Evolutionary conservation across 2,888 invertebrate species (phyloP).

Genomic region (Platynereis dumerilii): DNA sequence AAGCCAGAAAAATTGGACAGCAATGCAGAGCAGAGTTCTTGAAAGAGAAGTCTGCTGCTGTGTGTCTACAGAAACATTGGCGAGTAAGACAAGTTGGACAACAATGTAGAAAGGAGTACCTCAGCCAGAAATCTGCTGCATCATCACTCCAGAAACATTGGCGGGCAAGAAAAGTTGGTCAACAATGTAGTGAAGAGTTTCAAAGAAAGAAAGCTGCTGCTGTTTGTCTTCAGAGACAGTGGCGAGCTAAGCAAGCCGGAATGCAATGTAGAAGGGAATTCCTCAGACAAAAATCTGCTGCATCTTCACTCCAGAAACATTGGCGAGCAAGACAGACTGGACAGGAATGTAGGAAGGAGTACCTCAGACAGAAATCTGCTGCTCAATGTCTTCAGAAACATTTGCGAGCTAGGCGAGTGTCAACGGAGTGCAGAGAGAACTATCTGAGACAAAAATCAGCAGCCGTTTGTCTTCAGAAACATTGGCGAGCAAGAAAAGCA

Average conservation of each 20-base stretch:
- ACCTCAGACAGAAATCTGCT: slow-evolving; percentile 12
- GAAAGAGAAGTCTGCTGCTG: slow-evolving; percentile 26
- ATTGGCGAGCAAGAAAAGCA: slow-evolving; percentile 1
- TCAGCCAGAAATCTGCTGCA: slow-evolving; percentile 34
- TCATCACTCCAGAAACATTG: slow-evolving; percentile 40
- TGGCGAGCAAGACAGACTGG: not conserved
- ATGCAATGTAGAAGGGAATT: not conserved
- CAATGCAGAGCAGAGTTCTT: not conserved
- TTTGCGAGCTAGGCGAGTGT: slow-evolving; percentile 21
- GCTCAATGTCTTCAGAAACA: slow-evolving; percentile 37
- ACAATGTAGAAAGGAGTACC: not conserved
- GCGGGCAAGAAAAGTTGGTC: slow-evolving; percentile 17
- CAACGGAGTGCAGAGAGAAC: slow-evolving; percentile 19
- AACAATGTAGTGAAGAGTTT: slow-evolving; percentile 26
- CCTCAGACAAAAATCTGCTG: not conserved
- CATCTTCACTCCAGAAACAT: not conserved
- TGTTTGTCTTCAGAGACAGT: slow-evolving; percentile 25
- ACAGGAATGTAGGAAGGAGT: not conserved
- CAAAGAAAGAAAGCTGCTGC: slow-evolving; percentile 13
- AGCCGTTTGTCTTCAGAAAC: slow-evolving; percentile 27
- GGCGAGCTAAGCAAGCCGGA: slow-evolving; percentile 2
- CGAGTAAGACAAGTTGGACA: not conserved
- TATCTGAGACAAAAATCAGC: slow-evolving; percentile 19
- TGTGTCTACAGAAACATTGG: slow-evolving; percentile 12
- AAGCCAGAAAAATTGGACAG: no score